phyloP scores from a whole-genome alignment of 2,113 vertebrate genomes.

The Pseudorasbora parva region DNA sequence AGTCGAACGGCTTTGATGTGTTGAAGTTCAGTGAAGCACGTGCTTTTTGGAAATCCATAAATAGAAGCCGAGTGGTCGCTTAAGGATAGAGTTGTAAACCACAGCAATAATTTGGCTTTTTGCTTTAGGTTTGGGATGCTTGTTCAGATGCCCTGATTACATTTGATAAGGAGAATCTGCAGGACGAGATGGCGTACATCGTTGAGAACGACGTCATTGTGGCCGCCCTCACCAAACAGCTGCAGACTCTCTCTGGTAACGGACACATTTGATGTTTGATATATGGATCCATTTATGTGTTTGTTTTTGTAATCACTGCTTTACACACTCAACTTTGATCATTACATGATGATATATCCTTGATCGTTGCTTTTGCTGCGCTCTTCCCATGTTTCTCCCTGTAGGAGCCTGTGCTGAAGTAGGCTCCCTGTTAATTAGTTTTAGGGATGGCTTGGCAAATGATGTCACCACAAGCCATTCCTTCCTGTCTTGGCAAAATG shows the following conservation, averaged over 20 bases:
- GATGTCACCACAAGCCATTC: slow-evolving; percentile 66
- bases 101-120: slow-evolving; percentile 65
- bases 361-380: slow-evolving; percentile 24
- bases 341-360: background rate
- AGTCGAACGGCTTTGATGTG: slow-evolving; percentile 72
- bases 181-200: slow-evolving; percentile 92
- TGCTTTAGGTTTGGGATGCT: slow-evolving; percentile 95
- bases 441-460: slow-evolving; percentile 59
- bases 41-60: slow-evolving; percentile 65
- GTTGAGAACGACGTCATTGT: slow-evolving; percentile 95
- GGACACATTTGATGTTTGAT: background rate
- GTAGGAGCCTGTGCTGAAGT: slow-evolving; percentile 14
- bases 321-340: background rate
- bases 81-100: slow-evolving; percentile 67
- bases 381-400: slow-evolving; percentile 27
- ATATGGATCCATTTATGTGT: slow-evolving; percentile 27
- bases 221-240: slow-evolving; percentile 87
- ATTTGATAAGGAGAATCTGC: slow-evolving; percentile 93
- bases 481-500: slow-evolving; percentile 61
- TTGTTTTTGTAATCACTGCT: slow-evolving; percentile 11
- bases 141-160: slow-evolving; percentile 97
- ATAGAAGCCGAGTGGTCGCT: slow-evolving; percentile 63
- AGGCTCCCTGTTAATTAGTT: slow-evolving; percentile 58
- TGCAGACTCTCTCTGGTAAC: slow-evolving; percentile 88
- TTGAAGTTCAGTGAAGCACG: slow-evolving; percentile 62